Base-by-base conservation (phyloP, 1,140 invertebrate species). In the Macrosteles quadrilineatus region DNA sequence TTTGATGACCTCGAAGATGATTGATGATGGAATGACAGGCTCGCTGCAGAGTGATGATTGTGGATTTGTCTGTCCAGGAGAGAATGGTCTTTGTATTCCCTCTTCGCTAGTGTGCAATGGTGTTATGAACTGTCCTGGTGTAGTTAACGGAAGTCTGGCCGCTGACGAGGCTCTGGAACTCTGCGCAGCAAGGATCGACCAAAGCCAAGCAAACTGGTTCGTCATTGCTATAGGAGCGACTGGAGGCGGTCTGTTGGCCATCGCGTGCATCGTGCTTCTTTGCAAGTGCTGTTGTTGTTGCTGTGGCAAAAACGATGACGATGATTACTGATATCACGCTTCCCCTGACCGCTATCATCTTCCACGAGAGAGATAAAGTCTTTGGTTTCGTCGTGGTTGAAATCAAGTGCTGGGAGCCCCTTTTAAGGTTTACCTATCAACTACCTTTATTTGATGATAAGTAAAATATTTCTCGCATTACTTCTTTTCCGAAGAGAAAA, bases 51-150 rank as follows among this genome's bases (percentile, higher is more conserved):
- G 25, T 31, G 30, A 50, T 50, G 72, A 74, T 0, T 76, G 75
- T 59, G 71, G 70, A 36, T 96, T 95, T 74, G 85, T 90, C 55
- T 96, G 94, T 82, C 92, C 93, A 0, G 92, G 91, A 6, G 88
- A 93, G 68, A 84, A 89, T 30, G 88, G 90, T 1, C 82, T 92
- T 2, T 96, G 93, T 76, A 93, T 96, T 74, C 91, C 92, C 0
- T 85, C 86, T 6, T 83, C 90, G 73, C 82, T 95, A 14, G 85
- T 95, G 0, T 96, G 94, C 77, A 95, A 96, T 77, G 94, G 93
- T 12, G 85, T 94, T 0, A 85, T 92, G 0, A 94, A 95, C 80
- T 96, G 94, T 80, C 94, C 93, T 0, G 91, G 91, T 71, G 53
- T 19, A 23, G 31, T 45, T 14, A 45, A 72, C 69, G 43, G 57